Base-by-base conservation (phyloP, 2,113 vertebrate genomes). In the Ceuthmochares aereus region DNA sequence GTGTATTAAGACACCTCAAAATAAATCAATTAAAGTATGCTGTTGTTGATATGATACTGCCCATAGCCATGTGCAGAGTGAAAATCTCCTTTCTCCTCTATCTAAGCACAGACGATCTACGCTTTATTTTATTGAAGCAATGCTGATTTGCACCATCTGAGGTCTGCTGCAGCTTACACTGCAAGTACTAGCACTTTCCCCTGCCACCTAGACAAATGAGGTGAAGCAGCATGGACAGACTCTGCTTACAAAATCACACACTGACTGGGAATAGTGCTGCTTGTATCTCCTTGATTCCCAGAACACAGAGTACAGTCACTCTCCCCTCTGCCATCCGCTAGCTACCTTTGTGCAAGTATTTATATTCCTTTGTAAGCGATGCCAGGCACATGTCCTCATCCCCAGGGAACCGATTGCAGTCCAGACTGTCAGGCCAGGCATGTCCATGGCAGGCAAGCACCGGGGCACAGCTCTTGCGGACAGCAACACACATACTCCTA, bases 311-410 rank as follows among this genome's bases (percentile, higher is more conserved):
- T 4, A 18, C 0, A 1, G 30, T 42, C 55, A 51, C 58, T 59
- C 45, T 54, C 37, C 73, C 47, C 58, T 64, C 52, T 25, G 8
- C 59, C 43, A 2, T 5, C 56, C 27, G 14, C 6, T 21, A 84
- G 86, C 27, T 95, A 99, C 99, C 98, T 99, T 99, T 99, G 26
- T 97, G 95, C 80, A 96, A 83, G 78, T 97, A 54, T 78, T 96
- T 97, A 10, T 91, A 58, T 37, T 98, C 98, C 93, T 98, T 98
- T 27, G 96, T 67, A 11, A 98, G 97, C 1, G 98, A 98, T 12
- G 97, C 97, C 30, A 99, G 98, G 90, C 99, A 99, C 86, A 96
- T 96, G 94, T 99, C 98, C 30, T 99, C 98, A 1, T 98, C 98
- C 0, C 95, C 96, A 9, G 99, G 98, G 94, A 99, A 99, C 6